A percentile compares a stretch with the other conserved stretches of the same genome.
These are phyloP conservation scores for Pristionchus mayeri DNA, from an alignment of 2,888 invertebrate genomes.

Conservation along the genomic window DNA sequence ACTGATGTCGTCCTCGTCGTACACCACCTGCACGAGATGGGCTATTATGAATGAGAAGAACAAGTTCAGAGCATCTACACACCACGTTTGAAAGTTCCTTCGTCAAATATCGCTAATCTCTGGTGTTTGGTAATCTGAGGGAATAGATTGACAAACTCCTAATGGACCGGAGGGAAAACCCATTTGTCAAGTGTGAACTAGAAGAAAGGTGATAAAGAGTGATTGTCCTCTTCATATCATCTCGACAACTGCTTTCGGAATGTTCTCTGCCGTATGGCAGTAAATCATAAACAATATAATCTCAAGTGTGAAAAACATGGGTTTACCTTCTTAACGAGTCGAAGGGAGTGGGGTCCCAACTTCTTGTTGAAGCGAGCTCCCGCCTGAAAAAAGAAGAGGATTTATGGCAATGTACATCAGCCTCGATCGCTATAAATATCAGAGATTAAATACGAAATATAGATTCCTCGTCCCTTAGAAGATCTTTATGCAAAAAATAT, in stretches of 20 bases:
- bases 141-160: background rate
- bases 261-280: background rate
- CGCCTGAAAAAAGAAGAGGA: slow-evolving; percentile 58
- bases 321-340: slow-evolving; percentile 55
- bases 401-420: background rate
- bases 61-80: no score
- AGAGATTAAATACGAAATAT: no score
- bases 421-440: no score
- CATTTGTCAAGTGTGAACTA: background rate
- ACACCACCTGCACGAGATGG: slow-evolving; percentile 37
- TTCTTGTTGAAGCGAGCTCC: slow-evolving; percentile 67
- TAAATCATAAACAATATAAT: background rate
- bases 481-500: background rate
- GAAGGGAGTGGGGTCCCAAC: slow-evolving; percentile 71
- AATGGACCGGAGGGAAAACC: no score
- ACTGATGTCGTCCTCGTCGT: slow-evolving; percentile 47
- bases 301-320: background rate
- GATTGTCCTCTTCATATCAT: background rate
- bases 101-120: background rate
- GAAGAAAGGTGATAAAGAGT: background rate
- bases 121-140: no score
- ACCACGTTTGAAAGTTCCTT: no score
- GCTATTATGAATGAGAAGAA: background rate
- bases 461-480: no score
- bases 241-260: background rate